phyloP scores from a whole-genome alignment of 2,113 vertebrate species.

The Poeciliopsis prolifica region DNA sequence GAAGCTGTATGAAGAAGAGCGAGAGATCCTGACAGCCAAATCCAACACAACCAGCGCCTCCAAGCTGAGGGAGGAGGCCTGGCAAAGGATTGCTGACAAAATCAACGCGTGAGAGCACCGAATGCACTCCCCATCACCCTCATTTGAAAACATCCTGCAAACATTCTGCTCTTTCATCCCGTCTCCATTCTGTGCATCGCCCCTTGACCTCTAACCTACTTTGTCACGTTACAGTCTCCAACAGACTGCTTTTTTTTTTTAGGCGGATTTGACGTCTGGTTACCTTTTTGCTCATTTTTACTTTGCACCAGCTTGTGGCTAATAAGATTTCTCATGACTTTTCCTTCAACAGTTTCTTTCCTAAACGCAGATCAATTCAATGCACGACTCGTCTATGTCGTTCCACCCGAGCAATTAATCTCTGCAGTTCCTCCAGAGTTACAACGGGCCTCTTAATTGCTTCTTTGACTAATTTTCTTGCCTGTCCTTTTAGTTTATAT shows the following conservation, averaged over 20 bases:
- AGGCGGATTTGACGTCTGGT: too few relatives aligned
- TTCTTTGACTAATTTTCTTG: background rate
- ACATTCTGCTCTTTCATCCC: background rate
- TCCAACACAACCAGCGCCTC: conserved; percentile 72
- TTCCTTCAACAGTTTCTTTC: too few relatives aligned
- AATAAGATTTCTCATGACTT: too few relatives aligned
- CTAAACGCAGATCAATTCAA: too few relatives aligned
- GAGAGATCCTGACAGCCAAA: conserved; percentile 58
- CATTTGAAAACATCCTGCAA: background rate
- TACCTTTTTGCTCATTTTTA: too few relatives aligned
- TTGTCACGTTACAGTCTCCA: too few relatives aligned
- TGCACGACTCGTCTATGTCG: too few relatives aligned
- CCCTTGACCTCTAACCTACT: too few relatives aligned
- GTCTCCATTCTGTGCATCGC: background rate
- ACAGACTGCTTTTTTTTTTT: too few relatives aligned
- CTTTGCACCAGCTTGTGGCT: too few relatives aligned
- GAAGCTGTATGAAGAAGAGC: conserved; percentile 69
- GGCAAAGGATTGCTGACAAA: conserved; percentile 72
- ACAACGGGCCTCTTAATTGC: background rate
- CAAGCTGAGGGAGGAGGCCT: conserved; percentile 66
- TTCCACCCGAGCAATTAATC: background rate
- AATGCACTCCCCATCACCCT: background rate
- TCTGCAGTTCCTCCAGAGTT: background rate
- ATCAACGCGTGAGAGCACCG: conserved; percentile 57
- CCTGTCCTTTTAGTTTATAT: background rate